These are phyloP conservation scores for Lophotis ruficrista DNA, from an alignment of 2,113 vertebrate species.

Conservation along the genomic window DNA sequence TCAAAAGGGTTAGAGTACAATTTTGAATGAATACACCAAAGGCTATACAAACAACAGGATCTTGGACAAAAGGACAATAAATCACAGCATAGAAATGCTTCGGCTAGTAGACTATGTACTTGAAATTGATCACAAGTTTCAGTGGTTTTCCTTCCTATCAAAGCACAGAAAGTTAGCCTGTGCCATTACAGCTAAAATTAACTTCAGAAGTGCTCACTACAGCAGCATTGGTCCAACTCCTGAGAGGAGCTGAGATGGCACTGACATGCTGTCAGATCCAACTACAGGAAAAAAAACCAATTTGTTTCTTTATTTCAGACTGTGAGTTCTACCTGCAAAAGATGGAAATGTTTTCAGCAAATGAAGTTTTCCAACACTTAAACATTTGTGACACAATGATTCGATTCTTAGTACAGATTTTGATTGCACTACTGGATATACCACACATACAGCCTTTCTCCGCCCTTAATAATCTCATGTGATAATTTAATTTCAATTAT, in stretches of 20 bases:
- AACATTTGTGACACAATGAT: background rate
- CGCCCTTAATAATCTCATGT: background rate
- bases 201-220: background rate
- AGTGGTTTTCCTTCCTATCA: background rate
- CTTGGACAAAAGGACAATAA: background rate
- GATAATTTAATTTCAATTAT: conserved; percentile 66
- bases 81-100: background rate
- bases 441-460: background rate
- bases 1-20: background rate
- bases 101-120: background rate
- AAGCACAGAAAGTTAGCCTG: background rate
- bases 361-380: background rate
- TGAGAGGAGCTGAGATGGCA: background rate
- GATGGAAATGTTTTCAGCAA: background rate
- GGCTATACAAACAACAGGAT: background rate
- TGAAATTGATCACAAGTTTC: background rate
- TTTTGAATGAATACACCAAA: background rate
- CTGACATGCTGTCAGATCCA: background rate
- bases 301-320: background rate
- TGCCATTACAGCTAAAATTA: background rate
- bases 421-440: background rate
- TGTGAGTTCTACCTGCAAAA: background rate
- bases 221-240: too few relatives aligned
- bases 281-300: accelerated
- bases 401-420: background rate